A percentile compares a stretch with the other conserved stretches of the same genome.
These are phyloP conservation scores for Cosmia trapezina DNA, from an alignment of 2,888 invertebrate species.

Conservation along the genomic window DNA sequence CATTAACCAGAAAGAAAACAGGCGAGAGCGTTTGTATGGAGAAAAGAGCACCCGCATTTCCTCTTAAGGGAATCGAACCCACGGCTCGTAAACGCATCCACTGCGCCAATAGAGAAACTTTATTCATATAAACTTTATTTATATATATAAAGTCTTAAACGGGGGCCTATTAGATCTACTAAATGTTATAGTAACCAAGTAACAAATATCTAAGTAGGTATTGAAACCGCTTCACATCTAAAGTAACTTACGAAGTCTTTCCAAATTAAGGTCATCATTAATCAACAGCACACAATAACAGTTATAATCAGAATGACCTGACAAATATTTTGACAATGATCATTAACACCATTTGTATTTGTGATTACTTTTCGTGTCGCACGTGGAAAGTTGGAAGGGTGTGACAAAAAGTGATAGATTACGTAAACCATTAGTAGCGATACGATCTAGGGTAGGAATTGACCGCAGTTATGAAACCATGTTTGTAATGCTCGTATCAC, in stretches of 20 bases:
- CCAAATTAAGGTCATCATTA: slow-evolving; percentile 7
- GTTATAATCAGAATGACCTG: slow-evolving; percentile 42
- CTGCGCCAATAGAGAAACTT: not conserved
- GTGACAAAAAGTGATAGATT: slow-evolving; percentile 80
- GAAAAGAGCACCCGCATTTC: no score
- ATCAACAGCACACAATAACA: slow-evolving; percentile 52
- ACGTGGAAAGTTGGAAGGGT: slow-evolving; percentile 66
- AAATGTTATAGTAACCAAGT: not conserved
- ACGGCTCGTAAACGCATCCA: not conserved
- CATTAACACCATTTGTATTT: slow-evolving; percentile 52
- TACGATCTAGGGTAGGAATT: slow-evolving; percentile 71
- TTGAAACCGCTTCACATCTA: slow-evolving; percentile 5
- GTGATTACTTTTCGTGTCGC: slow-evolving; percentile 62
- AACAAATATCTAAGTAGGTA: not conserved
- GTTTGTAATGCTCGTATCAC: slow-evolving; percentile 49
- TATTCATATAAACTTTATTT: not conserved
- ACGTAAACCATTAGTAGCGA: slow-evolving; percentile 78
- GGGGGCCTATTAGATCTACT: no score
- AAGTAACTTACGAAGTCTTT: slow-evolving; percentile 7
- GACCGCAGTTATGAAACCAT: slow-evolving; percentile 56
- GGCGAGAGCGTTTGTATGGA: no score
- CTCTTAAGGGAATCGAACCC: not conserved
- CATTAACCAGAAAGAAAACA: no score
- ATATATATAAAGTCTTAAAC: not conserved
- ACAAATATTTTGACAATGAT: slow-evolving; percentile 62